These are phyloP conservation scores for Odontamblyopus rebecca DNA, from an alignment of 2,797 vertebrate genomes.

Conservation along the genomic window DNA sequence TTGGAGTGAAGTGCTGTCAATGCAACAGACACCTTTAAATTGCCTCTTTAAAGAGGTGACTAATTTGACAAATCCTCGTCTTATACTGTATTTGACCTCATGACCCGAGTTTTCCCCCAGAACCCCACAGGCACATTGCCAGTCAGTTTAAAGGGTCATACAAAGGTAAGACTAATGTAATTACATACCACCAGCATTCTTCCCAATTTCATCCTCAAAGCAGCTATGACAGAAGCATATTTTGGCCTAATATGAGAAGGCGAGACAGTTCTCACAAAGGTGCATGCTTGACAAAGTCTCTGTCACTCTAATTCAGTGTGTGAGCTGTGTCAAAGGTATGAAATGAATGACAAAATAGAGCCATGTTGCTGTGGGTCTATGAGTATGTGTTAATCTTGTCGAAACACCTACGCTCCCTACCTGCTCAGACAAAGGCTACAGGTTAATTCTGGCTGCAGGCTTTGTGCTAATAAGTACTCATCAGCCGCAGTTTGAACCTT, in stretches of 20 bases:
- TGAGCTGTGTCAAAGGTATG: constrained; percentile 37
- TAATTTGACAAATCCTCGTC: constrained; percentile 76
- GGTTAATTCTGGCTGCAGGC: constrained; percentile 80
- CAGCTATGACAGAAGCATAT: constrained; percentile 47
- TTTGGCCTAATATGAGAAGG: constrained; percentile 24
- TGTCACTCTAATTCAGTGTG: constrained; percentile 21
- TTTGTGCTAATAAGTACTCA: constrained; percentile 73
- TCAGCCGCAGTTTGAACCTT: constrained; percentile 79
- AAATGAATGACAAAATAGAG: constrained; percentile 36
- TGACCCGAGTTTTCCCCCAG: constrained; percentile 55
- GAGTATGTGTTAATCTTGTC: constrained; percentile 73
- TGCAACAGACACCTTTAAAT: constrained; percentile 41
- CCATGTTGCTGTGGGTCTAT: constrained; percentile 45
- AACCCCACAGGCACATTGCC: constrained; percentile 67
- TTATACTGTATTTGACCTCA: constrained; percentile 71
- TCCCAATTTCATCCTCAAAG: constrained; percentile 62
- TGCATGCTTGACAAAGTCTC: constrained; percentile 32
- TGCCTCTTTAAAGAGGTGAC: constrained; percentile 52
- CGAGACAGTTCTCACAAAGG: constrained; percentile 36
- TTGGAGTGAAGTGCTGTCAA: constrained; percentile 26
- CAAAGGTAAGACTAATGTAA: constrained; percentile 70
- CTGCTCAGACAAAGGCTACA: constrained; percentile 78
- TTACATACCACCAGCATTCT: constrained; percentile 69
- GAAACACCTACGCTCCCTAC: constrained; percentile 76
- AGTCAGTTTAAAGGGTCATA: constrained; percentile 76